phyloP scores from a whole-genome alignment of 2,888 invertebrate species.

The Maniola hyperantus region DNA sequence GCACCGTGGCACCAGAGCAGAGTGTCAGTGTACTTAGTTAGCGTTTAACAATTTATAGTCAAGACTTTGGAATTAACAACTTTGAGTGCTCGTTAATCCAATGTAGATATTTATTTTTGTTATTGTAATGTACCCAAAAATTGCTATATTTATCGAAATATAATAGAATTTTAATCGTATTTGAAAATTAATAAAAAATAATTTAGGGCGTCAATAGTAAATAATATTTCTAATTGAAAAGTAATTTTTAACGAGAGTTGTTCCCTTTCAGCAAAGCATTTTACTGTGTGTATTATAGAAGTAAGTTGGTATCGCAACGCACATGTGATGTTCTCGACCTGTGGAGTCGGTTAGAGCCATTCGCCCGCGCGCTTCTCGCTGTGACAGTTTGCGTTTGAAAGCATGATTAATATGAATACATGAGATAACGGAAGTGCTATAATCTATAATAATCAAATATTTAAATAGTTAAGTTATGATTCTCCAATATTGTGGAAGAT shows the following conservation, averaged over 20 bases:
- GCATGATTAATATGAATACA: conserved; percentile 43
- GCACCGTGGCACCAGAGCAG: conserved; percentile 43
- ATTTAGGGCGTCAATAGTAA: conserved; percentile 35
- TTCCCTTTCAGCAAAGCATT: conserved; percentile 64
- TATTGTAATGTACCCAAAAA: conserved; percentile 77
- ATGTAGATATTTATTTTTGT: conserved; percentile 83
- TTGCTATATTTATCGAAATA: conserved; percentile 71
- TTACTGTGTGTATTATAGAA: conserved; percentile 67
- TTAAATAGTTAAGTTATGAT: conserved; percentile 81
- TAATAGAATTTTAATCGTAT: conserved; percentile 58
- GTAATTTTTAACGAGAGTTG: conserved; percentile 30
- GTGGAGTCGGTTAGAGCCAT: conserved; percentile 18
- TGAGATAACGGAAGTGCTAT: conserved; percentile 71
- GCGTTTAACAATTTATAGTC: conserved; percentile 71
- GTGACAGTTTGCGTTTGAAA: conserved; percentile 69
- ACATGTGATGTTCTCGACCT: conserved; percentile 46
- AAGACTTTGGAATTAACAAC: conserved; percentile 70
- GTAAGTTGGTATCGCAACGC: conserved; percentile 50
- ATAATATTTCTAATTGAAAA: conserved; percentile 27
- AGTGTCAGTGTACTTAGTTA: conserved; percentile 78
- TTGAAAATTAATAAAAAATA: conserved; percentile 46
- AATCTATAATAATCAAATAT: conserved; percentile 81
- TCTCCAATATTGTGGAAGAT: conserved; percentile 83
- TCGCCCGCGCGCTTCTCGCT: conserved; percentile 65
- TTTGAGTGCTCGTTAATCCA: conserved; percentile 77